phyloP scores from a whole-genome alignment of 1,140 invertebrate species.

The Drosophila arawakana region DNA sequence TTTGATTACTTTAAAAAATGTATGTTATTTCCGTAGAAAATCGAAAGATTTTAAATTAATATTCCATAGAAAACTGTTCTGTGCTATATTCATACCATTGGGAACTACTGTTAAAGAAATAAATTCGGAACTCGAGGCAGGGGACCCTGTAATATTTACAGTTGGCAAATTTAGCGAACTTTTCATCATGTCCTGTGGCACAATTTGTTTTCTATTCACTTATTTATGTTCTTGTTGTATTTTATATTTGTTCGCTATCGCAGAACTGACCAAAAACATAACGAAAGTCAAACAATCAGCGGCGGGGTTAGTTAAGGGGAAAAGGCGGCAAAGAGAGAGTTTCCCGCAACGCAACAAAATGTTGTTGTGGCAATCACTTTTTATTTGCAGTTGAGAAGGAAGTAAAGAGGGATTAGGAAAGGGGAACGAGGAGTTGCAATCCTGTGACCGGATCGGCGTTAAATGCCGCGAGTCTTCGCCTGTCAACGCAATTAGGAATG shows the following conservation, averaged over 20 bases:
- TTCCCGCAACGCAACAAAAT: background rate
- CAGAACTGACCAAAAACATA: slow-evolving; percentile 15
- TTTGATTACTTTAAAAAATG: too few species aligned
- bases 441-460: slow-evolving; percentile 37
- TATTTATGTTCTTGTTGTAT: slow-evolving; percentile 16
- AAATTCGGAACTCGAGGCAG: background rate
- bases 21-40: too few species aligned
- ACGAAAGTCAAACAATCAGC: slow-evolving; percentile 33
- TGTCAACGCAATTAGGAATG: slow-evolving; percentile 74
- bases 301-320: too few species aligned
- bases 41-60: too few species aligned
- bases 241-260: slow-evolving; percentile 8
- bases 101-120: slow-evolving; percentile 10
- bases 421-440: slow-evolving; percentile 4
- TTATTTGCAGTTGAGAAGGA: background rate
- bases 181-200: slow-evolving; percentile 27
- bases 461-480: slow-evolving; percentile 59
- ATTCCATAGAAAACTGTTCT: too few species aligned
- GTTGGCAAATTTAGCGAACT: slow-evolving; percentile 34
- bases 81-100: background rate
- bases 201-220: slow-evolving; percentile 29
- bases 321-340: background rate
- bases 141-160: slow-evolving; percentile 29
- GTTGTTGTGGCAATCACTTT: slow-evolving; percentile 1
- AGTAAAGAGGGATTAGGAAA: background rate